A percentile compares a stretch with the other conserved stretches of the same genome.
phyloP scores from a whole-genome alignment of 2,888 invertebrate genomes.

The Tipula vernalis region DNA sequence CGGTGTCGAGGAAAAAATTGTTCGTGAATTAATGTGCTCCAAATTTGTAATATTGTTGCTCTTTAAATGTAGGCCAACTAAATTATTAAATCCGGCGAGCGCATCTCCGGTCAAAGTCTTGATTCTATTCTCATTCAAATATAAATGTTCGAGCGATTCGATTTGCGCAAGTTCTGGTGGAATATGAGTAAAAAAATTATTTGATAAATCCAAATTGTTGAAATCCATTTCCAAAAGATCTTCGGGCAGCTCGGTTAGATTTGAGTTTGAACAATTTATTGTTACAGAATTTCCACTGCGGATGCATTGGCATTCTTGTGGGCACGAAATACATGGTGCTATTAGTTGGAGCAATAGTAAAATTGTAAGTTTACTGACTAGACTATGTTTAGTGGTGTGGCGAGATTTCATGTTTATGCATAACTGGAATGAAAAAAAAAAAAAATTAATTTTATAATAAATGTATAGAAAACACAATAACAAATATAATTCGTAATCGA shows the following conservation, averaged over 20 bases:
- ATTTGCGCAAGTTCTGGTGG: conserved; percentile 41
- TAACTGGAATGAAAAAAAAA: neutral
- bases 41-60: conserved; percentile 48
- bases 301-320: conserved; percentile 26
- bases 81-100: conserved; percentile 40
- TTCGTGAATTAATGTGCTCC: conserved; percentile 42
- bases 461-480: neutral
- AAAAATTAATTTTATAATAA: neutral
- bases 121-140: conserved; percentile 43
- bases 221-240: conserved; percentile 37
- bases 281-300: conserved; percentile 30
- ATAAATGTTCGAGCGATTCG: conserved; percentile 39
- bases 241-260: conserved; percentile 21
- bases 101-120: conserved; percentile 37
- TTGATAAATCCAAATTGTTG: conserved; percentile 34
- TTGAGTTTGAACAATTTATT: conserved; percentile 25
- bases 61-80: conserved; percentile 48
- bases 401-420: neutral
- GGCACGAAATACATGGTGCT: conserved; percentile 22
- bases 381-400: neutral
- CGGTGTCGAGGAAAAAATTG: conserved; percentile 37
- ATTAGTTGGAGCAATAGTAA: neutral
- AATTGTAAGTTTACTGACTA: neutral
- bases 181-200: conserved; percentile 45
- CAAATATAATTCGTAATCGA: neutral